Conservation (phyloP, 1,140 invertebrate genomes). For the Maconellicoccus hirsutus region DNA sequence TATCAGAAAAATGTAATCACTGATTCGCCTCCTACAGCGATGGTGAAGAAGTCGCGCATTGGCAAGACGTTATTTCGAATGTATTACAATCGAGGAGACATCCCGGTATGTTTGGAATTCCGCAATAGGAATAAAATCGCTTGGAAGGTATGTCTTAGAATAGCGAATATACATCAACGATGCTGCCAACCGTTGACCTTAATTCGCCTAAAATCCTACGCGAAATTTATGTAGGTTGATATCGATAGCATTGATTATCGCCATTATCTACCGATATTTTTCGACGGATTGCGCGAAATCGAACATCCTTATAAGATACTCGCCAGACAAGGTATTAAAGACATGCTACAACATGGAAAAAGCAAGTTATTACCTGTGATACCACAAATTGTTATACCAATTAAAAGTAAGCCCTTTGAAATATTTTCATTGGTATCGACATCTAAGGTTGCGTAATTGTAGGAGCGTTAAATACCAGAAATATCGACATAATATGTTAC, state of each 20-base stretch:
- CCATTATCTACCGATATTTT: constrained; percentile 87
- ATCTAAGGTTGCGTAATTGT: no score
- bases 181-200: no score
- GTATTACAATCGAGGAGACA: constrained; percentile 12
- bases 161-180: no score
- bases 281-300: constrained; percentile 79
- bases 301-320: constrained; percentile 79
- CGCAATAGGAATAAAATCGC: constrained; percentile 1
- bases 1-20: constrained; percentile 8
- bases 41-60: background rate
- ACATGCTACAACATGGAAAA: constrained; percentile 70
- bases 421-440: no score
- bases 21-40: background rate
- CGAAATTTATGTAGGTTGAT: background rate
- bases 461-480: constrained; percentile 75
- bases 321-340: constrained; percentile 72
- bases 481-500: constrained; percentile 59
- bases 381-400: constrained; percentile 82
- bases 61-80: constrained; percentile 10
- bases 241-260: constrained; percentile 79
- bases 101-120: background rate
- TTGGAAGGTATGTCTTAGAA: constrained; percentile 1
- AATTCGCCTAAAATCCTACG: no score
- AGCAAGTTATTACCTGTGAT: constrained; percentile 77
- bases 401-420: constrained; percentile 67